Conservation (phyloP, 2,888 invertebrate species). For the Epinotia bilunana region DNA sequence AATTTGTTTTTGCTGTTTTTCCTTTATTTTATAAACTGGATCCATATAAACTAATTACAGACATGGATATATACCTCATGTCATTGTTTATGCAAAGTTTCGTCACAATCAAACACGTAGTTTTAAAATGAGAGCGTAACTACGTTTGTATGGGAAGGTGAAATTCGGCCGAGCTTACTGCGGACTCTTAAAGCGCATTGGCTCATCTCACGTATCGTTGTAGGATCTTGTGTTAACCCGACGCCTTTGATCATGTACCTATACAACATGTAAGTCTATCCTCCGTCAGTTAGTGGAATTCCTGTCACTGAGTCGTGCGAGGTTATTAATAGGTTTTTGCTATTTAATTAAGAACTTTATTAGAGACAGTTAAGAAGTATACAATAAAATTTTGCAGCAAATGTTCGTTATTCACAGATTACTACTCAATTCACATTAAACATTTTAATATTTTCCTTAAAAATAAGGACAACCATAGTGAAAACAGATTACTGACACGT, state of each 20-base stretch:
- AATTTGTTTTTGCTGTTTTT: too few species aligned
- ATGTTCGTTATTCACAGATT: neutral
- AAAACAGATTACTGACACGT: neutral
- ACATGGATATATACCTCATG: too few species aligned
- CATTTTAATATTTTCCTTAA: neutral
- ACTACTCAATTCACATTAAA: too few species aligned
- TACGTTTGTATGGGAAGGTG: too few species aligned
- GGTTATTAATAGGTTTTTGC: neutral
- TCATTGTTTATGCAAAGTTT: too few species aligned
- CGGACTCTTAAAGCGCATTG: neutral
- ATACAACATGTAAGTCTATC: conserved; percentile 2
- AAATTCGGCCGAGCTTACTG: too few species aligned
- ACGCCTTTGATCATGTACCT: neutral
- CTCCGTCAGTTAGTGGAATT: conserved; percentile 5
- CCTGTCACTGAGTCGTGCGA: neutral
- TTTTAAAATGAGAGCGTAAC: too few species aligned
- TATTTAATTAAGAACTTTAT: neutral
- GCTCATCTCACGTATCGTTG: neutral
- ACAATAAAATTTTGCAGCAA: neutral
- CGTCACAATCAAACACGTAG: too few species aligned
- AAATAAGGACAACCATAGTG: neutral
- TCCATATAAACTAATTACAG: too few species aligned
- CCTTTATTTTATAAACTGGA: too few species aligned
- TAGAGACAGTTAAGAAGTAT: neutral
- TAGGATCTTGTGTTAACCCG: neutral